Evolutionary conservation across 2,113 vertebrate genomes (phyloP).

Genomic region (Hystrix cristata): DNA sequence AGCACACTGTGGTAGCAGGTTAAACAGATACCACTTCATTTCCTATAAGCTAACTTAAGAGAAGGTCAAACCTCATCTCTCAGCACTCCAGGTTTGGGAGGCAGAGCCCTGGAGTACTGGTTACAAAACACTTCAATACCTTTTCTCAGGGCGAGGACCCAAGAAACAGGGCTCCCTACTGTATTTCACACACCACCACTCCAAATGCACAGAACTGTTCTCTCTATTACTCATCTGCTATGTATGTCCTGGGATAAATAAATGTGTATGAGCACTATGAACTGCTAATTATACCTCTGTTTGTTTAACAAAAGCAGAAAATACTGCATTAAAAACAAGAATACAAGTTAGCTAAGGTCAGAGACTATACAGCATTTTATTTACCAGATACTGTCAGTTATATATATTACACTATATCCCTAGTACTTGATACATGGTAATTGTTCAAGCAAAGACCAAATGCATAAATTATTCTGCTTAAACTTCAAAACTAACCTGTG

Average conservation of each 20-base stretch:
- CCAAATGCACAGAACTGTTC: neutral
- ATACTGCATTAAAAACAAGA: neutral
- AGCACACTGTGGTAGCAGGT: neutral
- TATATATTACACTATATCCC: neutral
- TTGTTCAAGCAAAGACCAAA: conserved; percentile 31
- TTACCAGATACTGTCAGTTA: neutral
- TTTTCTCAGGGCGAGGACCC: neutral
- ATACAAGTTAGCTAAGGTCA: neutral
- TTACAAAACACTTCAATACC: neutral
- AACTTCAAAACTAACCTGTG: neutral
- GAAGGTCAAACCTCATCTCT: conserved; percentile 39
- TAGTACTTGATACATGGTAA: neutral
- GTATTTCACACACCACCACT: neutral
- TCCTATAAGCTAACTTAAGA: conserved; percentile 60
- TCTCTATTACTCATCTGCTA: neutral
- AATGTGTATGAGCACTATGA: neutral
- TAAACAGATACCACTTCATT: conserved; percentile 65
- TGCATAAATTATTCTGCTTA: neutral
- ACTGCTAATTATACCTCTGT: conserved; percentile 7
- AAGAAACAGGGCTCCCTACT: neutral
- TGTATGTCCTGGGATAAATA: neutral
- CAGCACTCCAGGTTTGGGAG: conserved; percentile 25
- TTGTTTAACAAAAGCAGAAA: conserved; percentile 46
- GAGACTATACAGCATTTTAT: neutral
- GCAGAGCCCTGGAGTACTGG: neutral